Percentiles rank a stretch among this genome's conserved stretches.
These are phyloP conservation scores for Lacerta agilis DNA, from an alignment of 2,797 vertebrate genomes.

Conservation along the genomic window DNA sequence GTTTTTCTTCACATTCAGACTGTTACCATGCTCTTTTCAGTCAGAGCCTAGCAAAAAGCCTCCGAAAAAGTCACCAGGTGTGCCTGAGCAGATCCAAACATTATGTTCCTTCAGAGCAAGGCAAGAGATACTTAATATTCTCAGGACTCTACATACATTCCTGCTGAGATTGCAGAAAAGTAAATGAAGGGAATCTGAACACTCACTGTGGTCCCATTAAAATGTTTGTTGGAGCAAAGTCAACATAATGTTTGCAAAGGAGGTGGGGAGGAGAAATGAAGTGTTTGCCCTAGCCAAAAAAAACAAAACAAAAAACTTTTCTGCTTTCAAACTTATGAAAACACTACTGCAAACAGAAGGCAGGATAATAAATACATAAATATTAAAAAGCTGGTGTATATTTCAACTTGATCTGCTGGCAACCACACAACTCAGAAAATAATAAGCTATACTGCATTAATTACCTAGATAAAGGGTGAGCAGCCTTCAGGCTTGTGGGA, in stretches of 20 bases:
- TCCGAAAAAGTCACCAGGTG: neutral
- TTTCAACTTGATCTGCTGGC: conserved; percentile 24
- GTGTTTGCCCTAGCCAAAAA: conserved; percentile 30
- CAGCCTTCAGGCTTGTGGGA: no score
- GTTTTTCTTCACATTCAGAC: neutral
- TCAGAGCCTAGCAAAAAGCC: no score
- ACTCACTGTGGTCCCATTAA: conserved; percentile 60
- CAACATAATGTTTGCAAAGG: conserved; percentile 54
- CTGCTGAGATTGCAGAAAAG: conserved; percentile 63
- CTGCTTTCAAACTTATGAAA: conserved; percentile 42
- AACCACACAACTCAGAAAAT: conserved; percentile 29
- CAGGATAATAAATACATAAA: conserved; percentile 40
- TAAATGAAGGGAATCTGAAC: conserved; percentile 66
- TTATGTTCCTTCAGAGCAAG: neutral
- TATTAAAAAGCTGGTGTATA: conserved; percentile 33
- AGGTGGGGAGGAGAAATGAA: conserved; percentile 15
- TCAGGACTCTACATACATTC: conserved; percentile 21
- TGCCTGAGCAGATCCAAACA: neutral
- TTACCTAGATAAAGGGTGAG: accelerated
- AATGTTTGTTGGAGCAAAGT: conserved; percentile 57
- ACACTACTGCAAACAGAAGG: conserved; percentile 34
- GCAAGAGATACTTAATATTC: conserved; percentile 61
- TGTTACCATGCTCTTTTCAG: neutral
- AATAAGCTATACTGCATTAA: conserved; percentile 13
- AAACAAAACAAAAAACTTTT: conserved; percentile 17